Conservation (phyloP, 2,113 vertebrate species). For the Campylomormyrus numenius region DNA sequence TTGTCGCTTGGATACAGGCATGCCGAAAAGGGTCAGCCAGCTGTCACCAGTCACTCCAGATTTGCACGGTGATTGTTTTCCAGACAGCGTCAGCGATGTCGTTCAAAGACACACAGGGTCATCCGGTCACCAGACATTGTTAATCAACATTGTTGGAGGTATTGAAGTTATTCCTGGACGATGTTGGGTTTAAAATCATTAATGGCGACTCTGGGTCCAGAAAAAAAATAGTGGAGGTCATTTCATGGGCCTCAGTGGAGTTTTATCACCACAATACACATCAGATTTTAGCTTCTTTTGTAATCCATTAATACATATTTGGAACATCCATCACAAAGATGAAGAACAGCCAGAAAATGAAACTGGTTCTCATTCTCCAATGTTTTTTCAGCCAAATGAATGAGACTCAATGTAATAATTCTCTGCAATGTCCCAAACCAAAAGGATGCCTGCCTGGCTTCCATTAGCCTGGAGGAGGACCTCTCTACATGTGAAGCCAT, state of each 20-base stretch:
- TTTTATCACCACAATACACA: not conserved
- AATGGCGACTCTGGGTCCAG: not conserved
- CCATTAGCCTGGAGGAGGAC: not conserved
- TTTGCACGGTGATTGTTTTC: not conserved
- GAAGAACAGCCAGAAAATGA: not conserved
- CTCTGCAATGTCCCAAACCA: not conserved
- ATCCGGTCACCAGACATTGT: conserved; percentile 28
- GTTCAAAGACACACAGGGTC: conserved; percentile 29
- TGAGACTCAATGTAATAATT: not conserved
- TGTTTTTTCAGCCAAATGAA: not conserved
- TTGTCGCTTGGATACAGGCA: not conserved
- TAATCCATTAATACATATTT: not conserved
- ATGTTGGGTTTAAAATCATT: conserved; percentile 25
- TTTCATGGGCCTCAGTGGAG: not conserved
- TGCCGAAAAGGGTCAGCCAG: not conserved
- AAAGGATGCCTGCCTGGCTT: not conserved
- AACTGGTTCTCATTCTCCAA: not conserved
- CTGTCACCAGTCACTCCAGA: not conserved
- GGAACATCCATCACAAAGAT: not conserved
- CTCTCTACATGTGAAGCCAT: not conserved
- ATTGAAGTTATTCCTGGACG: not conserved
- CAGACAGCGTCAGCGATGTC: not conserved
- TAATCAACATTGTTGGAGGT: conserved; percentile 27
- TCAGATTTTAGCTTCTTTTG: not conserved
- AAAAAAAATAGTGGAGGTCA: not conserved